These are phyloP conservation scores for Drosophila insularis DNA, from an alignment of 1,140 invertebrate species.

Conservation along the genomic window DNA sequence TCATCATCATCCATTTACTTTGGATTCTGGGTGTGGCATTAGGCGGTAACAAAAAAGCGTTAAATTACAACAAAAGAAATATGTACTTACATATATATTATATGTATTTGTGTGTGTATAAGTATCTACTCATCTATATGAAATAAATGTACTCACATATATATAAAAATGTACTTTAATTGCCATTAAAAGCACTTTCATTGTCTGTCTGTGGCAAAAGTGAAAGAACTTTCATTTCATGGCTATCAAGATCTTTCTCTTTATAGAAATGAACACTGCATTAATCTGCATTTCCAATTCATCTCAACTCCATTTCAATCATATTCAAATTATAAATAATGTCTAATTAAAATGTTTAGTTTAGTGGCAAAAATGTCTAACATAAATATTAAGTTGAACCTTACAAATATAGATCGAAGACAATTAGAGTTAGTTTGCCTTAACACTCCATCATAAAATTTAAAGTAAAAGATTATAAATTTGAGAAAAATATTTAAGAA, in stretches of 20 bases:
- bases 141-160: not conserved
- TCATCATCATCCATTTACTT: constrained; percentile 22
- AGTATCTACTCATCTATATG: not conserved
- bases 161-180: not conserved
- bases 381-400: too few species aligned
- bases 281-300: too few species aligned
- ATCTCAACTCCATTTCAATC: too few species aligned
- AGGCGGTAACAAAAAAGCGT: constrained; percentile 56
- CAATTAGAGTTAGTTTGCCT: too few species aligned
- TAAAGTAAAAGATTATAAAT: too few species aligned
- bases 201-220: not conserved
- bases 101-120: not conserved
- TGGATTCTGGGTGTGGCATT: constrained; percentile 46
- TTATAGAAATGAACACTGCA: too few species aligned
- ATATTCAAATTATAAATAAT: too few species aligned
- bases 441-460: too few species aligned
- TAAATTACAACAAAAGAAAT: constrained; percentile 58
- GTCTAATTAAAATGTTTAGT: too few species aligned
- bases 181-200: constrained; percentile 20
- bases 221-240: constrained; percentile 1
- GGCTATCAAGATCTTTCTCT: not conserved
- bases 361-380: too few species aligned
- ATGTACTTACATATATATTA: not conserved
- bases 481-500: too few species aligned
- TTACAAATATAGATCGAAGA: too few species aligned